A percentile compares a stretch with the other conserved stretches of the same genome.
Conservation (phyloP, 1,140 invertebrate species). For the Mamestra configurata region DNA sequence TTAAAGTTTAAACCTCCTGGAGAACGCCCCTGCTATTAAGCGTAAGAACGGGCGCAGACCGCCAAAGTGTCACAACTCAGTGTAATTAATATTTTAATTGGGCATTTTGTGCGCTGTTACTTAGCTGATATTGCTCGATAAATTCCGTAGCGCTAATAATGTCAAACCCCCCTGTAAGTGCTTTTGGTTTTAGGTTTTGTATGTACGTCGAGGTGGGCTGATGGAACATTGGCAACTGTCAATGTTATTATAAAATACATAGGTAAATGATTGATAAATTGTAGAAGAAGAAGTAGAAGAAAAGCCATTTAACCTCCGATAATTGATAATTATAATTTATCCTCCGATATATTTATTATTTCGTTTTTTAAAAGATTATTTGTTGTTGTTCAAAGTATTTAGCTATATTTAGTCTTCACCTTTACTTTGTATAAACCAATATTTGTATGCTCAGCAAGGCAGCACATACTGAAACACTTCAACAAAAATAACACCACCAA, state of each 20-base stretch:
- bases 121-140: slow-evolving; percentile 78
- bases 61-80: slow-evolving; percentile 68
- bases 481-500: too few relatives aligned
- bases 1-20: slow-evolving; percentile 48
- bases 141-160: slow-evolving; percentile 75
- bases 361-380: too few relatives aligned
- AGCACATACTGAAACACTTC: too few relatives aligned
- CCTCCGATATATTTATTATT: too few relatives aligned
- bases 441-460: too few relatives aligned
- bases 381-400: too few relatives aligned
- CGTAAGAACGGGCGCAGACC: slow-evolving; percentile 54
- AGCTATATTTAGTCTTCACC: too few relatives aligned
- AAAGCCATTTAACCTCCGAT: too few relatives aligned
- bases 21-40: slow-evolving; percentile 53
- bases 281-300: too few relatives aligned
- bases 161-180: slow-evolving; percentile 58
- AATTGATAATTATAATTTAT: too few relatives aligned
- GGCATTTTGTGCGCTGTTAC: slow-evolving; percentile 76
- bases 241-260: neutral
- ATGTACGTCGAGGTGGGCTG: neutral
- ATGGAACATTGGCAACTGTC: slow-evolving; percentile 10
- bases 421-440: too few relatives aligned
- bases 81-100: slow-evolving; percentile 86
- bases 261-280: neutral
- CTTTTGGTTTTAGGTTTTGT: slow-evolving; percentile 63